Percentiles rank a stretch among this genome's conserved stretches.
phyloP scores from a whole-genome alignment of 1,140 invertebrate species.

The Drosophila repletoides region DNA sequence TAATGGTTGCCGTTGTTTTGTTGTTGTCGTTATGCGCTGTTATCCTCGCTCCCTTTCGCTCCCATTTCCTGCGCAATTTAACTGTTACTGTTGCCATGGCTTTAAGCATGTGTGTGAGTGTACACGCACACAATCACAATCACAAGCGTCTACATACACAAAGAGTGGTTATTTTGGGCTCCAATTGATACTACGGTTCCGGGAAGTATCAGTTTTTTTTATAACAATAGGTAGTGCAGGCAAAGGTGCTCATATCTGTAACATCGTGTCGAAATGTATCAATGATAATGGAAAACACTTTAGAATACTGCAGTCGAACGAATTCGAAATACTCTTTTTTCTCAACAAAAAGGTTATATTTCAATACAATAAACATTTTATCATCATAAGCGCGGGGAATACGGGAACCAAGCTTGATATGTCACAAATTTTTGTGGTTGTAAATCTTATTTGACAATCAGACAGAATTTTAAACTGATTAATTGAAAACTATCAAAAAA shows the following conservation, averaged over 20 bases:
- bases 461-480: too few species aligned
- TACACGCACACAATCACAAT: conserved; percentile 11
- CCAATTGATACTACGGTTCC: conserved; percentile 2
- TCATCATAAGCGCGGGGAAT: too few species aligned
- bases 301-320: not conserved
- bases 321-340: too few species aligned
- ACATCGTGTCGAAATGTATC: conserved; percentile 15
- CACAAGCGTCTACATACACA: not conserved
- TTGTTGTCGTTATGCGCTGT: conserved; percentile 50
- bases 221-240: not conserved
- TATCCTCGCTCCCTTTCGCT: conserved; percentile 33
- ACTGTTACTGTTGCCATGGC: conserved; percentile 5
- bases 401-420: too few species aligned
- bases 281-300: not conserved
- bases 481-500: too few species aligned
- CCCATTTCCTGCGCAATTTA: not conserved
- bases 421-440: not conserved
- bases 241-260: conserved; percentile 11
- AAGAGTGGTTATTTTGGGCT: conserved; percentile 2
- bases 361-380: too few species aligned
- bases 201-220: not conserved
- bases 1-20: conserved; percentile 70
- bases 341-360: too few species aligned
- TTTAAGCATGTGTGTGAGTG: not conserved
- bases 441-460: too few species aligned